These are phyloP conservation scores for Syrista parreyssii DNA, from an alignment of 2,888 invertebrate genomes.

Conservation along the genomic window DNA sequence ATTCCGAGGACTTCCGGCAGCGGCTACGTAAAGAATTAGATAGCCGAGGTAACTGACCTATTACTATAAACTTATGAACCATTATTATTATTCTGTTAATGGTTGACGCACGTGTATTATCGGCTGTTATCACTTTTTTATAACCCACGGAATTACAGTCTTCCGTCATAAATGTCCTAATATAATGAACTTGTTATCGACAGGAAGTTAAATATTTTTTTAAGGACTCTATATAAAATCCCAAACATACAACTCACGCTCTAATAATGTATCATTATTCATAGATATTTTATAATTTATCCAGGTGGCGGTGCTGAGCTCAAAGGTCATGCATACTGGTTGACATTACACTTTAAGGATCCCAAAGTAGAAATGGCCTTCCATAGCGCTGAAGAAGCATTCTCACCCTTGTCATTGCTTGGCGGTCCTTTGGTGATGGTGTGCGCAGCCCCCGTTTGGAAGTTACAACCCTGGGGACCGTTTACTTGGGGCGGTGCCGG, in stretches of 20 bases:
- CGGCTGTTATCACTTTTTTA: neutral
- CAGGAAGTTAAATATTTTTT: neutral
- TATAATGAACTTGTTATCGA: neutral
- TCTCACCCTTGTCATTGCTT: constrained; percentile 73
- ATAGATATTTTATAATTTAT: constrained; percentile 11
- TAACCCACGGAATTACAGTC: neutral
- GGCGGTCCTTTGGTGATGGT: constrained; percentile 75
- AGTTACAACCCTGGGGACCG: constrained; percentile 59
- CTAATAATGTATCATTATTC: neutral
- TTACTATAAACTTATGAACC: neutral
- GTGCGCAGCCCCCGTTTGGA: constrained; percentile 63
- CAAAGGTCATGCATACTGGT: constrained; percentile 74
- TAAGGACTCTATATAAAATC: neutral
- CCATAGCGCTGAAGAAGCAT: constrained; percentile 74
- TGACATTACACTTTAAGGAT: constrained; percentile 76
- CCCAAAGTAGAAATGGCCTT: constrained; percentile 76
- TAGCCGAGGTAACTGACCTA: constrained; percentile 82
- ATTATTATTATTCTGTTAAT: neutral
- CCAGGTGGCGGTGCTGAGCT: constrained; percentile 70
- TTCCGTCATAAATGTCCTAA: neutral
- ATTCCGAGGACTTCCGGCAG: constrained; percentile 84
- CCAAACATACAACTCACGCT: no score
- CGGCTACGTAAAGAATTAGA: constrained; percentile 85
- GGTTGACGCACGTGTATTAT: neutral
- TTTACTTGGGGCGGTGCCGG: constrained; percentile 63